Base-by-base conservation (phyloP, 2,888 invertebrate genomes). In the Drosophila neoperkinsi region DNA sequence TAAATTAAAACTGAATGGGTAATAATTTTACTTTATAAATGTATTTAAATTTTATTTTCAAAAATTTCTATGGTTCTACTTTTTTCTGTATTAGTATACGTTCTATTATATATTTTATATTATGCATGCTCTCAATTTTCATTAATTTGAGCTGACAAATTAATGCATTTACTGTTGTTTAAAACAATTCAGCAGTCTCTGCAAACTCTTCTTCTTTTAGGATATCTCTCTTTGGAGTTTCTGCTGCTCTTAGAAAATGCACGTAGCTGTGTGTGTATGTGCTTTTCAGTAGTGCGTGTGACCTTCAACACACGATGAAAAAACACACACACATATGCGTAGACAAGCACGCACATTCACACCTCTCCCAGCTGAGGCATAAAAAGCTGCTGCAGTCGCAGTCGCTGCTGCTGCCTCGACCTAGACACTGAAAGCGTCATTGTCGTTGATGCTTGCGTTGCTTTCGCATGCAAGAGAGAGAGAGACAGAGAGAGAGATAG, bases 381-480 rank as follows among this genome's bases (percentile, higher is more conserved):
- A 56, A 60, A 82, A 58, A 30, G 70, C 41, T 38, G 50, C 43
- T 57, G 62, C 46, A 49, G 60, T 46, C 16, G 33, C 11, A 18
- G 52, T 25, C 46, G 58, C 50, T 50, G 43, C 28, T 62, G 67
- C 66, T 85, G 69, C 83, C 86, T 88, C 87, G 87, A 87, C 87
- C 90, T 90, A 90, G 90, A 90, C 90, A 84, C 82, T 85, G 90
- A 85, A 84, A 72, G 74, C 66, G 41, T 51, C 51, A 59, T 57
- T 65, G 59, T 51, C 60, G 74, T 28, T 21, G 43, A 58, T 36
- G 66, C 64, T 34, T 49, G 57, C 58, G 11, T 53, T 59, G 67
- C 52, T 46, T 59, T 30, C 10, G 52, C 21, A 43, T 38, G 56
- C 16, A 7, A 25, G n/a, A 38, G 38, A 55, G 28, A n/a, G 18